Evolutionary conservation across 2,888 invertebrate species (phyloP).

Genomic region (Stegana nigrithorax): DNA sequence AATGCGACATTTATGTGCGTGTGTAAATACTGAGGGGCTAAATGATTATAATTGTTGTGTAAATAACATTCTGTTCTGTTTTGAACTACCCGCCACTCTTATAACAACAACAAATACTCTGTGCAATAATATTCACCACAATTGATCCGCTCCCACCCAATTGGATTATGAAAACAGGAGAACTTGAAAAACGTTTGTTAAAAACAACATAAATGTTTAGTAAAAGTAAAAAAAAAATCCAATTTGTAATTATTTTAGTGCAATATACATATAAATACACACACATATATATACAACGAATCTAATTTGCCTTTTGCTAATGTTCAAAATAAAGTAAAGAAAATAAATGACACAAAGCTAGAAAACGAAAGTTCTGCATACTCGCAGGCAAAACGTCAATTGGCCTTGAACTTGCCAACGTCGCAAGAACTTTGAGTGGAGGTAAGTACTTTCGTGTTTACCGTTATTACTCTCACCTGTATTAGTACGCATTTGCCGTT

Average conservation of each 20-base stretch:
- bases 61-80: conserved; percentile 31
- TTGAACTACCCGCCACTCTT: too few species aligned
- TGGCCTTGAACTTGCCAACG: conserved; percentile 58
- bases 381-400: conserved; percentile 44
- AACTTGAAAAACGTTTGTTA: too few species aligned
- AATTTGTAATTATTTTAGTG: neutral
- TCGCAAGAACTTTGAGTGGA: conserved; percentile 46
- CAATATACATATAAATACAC: neutral
- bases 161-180: neutral
- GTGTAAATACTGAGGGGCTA: too few species aligned
- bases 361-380: conserved; percentile 57
- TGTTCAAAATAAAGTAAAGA: neutral
- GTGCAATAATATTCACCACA: neutral
- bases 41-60: conserved; percentile 15
- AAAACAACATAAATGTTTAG: too few species aligned
- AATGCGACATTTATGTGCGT: too few species aligned
- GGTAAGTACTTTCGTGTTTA: conserved; percentile 15
- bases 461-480: too few species aligned
- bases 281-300: neutral
- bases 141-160: neutral
- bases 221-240: neutral
- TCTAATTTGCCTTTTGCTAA: neutral
- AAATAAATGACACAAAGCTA: conserved; percentile 21
- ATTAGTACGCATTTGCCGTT: too few species aligned
- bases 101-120: too few species aligned